A percentile compares a stretch with the other conserved stretches of the same genome.
Conservation (phyloP, 2,113 vertebrate genomes). For the Polypterus senegalus region DNA sequence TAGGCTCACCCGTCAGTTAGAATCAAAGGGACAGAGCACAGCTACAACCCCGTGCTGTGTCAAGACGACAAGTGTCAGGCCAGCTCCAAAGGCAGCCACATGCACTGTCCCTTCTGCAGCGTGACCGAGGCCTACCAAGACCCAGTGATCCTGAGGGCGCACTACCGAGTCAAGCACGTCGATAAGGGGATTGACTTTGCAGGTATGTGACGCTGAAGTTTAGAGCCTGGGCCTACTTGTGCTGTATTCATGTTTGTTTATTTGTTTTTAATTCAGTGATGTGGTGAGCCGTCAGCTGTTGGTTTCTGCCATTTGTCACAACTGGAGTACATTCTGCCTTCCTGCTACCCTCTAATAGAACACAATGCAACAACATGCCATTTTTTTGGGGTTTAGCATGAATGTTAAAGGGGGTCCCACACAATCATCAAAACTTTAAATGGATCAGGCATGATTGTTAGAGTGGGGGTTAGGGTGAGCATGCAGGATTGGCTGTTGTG, state of each 20-base stretch:
- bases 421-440: no score
- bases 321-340: background rate
- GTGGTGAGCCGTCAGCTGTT: background rate
- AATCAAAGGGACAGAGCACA: constrained; percentile 26
- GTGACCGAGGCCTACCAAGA: constrained; percentile 29
- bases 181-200: constrained; percentile 35
- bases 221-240: no score
- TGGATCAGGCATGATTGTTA: no score
- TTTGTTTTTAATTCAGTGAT: no score
- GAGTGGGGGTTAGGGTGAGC: no score
- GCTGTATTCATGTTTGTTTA: no score
- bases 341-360: no score
- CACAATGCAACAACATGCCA: no score
- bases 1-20: constrained; percentile 33
- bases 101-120: constrained; percentile 33
- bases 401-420: no score
- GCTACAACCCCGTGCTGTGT: constrained; percentile 27
- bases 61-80: constrained; percentile 29
- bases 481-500: no score
- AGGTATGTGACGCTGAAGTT: constrained; percentile 14
- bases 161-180: constrained; percentile 33
- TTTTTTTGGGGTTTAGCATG: no score
- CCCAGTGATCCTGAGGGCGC: constrained; percentile 27
- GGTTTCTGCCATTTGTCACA: background rate
- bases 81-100: constrained; percentile 27